A percentile compares a stretch with the other conserved stretches of the same genome.
Conservation (phyloP, 2,113 vertebrate species). For the Terrapene triunguis region DNA sequence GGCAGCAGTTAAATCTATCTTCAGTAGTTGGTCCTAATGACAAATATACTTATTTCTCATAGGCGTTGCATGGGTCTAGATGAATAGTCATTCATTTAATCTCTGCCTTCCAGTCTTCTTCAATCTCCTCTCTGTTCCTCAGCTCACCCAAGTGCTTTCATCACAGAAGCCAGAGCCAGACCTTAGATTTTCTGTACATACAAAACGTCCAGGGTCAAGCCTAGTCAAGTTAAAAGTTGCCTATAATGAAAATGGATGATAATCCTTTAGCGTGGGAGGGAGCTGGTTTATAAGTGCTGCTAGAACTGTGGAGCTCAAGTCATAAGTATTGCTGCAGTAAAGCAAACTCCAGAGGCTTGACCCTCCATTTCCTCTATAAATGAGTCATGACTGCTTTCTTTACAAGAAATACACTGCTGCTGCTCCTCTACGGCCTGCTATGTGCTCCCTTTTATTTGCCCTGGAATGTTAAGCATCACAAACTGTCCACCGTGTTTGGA, state of each 20-base stretch:
- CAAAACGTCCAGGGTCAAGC: background rate
- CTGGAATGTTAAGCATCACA: accelerated
- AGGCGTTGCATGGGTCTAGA: background rate
- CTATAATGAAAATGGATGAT: slow-evolving; percentile 1
- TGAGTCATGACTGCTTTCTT: background rate
- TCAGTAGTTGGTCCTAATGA: background rate
- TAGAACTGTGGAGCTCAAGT: accelerated
- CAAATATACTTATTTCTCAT: slow-evolving; percentile 25
- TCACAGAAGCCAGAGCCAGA: background rate
- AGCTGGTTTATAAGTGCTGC: background rate
- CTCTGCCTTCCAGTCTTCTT: background rate
- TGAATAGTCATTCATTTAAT: background rate
- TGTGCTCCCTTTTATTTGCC: background rate
- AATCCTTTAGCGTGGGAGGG: background rate
- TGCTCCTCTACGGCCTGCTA: background rate
- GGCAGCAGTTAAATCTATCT: slow-evolving; percentile 24
- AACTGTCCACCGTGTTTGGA: accelerated
- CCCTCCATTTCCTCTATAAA: background rate
- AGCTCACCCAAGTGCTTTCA: slow-evolving; percentile 4
- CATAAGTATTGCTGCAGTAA: background rate
- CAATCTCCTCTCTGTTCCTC: background rate
- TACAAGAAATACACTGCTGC: background rate
- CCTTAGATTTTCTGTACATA: background rate
- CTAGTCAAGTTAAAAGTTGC: slow-evolving; percentile 11
- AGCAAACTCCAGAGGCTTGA: background rate